These are phyloP conservation scores for Scomber colias DNA, from an alignment of 2,113 vertebrate species.

Conservation along the genomic window DNA sequence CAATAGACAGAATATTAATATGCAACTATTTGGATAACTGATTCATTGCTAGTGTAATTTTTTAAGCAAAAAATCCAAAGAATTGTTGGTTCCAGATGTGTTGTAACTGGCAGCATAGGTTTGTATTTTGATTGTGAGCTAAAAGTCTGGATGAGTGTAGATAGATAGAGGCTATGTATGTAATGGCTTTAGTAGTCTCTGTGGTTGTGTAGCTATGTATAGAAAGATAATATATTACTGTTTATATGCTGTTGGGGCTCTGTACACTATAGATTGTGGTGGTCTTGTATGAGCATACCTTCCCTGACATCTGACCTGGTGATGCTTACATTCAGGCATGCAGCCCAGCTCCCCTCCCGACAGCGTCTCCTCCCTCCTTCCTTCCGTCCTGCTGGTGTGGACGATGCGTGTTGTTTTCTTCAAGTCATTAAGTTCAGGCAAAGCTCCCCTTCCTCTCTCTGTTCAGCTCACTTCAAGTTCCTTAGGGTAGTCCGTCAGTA, in stretches of 20 bases:
- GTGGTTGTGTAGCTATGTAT: background rate
- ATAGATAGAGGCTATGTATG: too few relatives aligned
- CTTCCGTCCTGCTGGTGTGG: slow-evolving; percentile 27
- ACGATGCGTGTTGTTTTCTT: slow-evolving; percentile 17
- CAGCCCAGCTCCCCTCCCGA: slow-evolving; percentile 28
- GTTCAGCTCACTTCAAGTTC: background rate
- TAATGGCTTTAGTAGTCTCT: too few relatives aligned
- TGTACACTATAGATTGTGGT: background rate
- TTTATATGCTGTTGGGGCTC: background rate
- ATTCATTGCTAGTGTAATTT: too few relatives aligned
- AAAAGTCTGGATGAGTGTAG: too few relatives aligned
- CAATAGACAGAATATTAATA: too few relatives aligned
- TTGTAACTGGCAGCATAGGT: too few relatives aligned
- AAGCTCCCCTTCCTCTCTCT: slow-evolving; percentile 10
- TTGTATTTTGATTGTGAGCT: too few relatives aligned
- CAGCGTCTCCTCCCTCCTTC: slow-evolving; percentile 47
- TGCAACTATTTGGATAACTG: too few relatives aligned
- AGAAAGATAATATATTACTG: background rate
- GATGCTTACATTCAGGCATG: slow-evolving; percentile 56
- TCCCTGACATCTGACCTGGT: slow-evolving; percentile 41
- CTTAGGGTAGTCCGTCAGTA: background rate
- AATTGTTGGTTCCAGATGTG: too few relatives aligned
- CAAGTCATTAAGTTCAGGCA: background rate
- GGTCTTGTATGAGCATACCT: slow-evolving; percentile 25
- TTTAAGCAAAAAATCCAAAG: too few relatives aligned